Conservation (phyloP, 2,113 vertebrate species). For the Poeciliopsis turrubarensis region DNA sequence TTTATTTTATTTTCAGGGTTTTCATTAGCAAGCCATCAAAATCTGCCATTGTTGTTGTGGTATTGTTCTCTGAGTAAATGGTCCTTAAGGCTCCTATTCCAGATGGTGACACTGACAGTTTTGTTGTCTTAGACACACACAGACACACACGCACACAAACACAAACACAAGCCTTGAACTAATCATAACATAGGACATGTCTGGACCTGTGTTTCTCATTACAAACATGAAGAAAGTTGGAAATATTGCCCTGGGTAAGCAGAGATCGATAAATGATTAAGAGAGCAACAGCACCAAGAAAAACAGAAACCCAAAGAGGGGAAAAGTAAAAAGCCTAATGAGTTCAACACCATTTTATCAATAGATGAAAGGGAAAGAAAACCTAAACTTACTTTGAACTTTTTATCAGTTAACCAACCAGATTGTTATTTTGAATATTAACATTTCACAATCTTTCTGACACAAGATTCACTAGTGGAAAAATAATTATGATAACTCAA, state of each 20-base stretch:
- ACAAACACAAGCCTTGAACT: background rate
- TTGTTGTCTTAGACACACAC: background rate
- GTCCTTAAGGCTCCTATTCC: background rate
- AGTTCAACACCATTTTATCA: background rate
- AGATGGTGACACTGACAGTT: background rate
- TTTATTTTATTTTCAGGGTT: background rate
- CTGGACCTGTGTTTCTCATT: background rate
- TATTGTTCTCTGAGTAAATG: background rate
- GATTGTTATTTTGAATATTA: background rate
- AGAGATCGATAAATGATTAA: slow-evolving; percentile 1
- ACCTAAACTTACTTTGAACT: background rate
- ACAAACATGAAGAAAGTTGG: background rate
- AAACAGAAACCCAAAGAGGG: background rate
- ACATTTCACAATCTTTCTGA: background rate
- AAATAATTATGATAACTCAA: background rate
- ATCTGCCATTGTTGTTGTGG: background rate
- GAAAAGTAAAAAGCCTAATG: background rate
- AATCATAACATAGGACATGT: background rate
- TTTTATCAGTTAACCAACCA: background rate
- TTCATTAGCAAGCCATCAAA: background rate
- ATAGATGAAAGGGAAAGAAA: background rate
- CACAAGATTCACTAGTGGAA: background rate
- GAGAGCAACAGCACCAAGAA: slow-evolving; percentile 9
- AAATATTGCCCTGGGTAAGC: background rate
- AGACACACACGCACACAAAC: background rate